These are phyloP conservation scores for Numida meleagris DNA, from an alignment of 2,113 vertebrate species.

Conservation along the genomic window DNA sequence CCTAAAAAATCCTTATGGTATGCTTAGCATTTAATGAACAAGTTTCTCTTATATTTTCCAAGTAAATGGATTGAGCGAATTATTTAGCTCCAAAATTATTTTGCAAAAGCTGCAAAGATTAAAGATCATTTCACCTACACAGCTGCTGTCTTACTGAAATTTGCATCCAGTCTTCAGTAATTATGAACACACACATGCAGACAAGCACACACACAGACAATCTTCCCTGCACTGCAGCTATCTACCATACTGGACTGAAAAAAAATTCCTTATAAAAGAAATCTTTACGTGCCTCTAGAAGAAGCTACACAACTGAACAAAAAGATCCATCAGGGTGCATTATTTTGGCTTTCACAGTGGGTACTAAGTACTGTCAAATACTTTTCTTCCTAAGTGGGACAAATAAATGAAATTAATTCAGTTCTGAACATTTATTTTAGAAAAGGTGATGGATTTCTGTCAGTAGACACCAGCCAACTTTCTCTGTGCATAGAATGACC, in stretches of 20 bases:
- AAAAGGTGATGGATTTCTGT: conserved; percentile 64
- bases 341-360: background rate
- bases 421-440: conserved; percentile 61
- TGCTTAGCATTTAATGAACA: background rate
- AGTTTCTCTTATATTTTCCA: background rate
- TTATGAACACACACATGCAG: background rate
- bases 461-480: conserved; percentile 64
- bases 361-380: background rate
- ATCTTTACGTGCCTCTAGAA: background rate
- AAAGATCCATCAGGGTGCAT: background rate
- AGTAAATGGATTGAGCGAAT: conserved; percentile 36
- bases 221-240: background rate
- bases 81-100: conserved; percentile 49
- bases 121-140: conserved; percentile 57
- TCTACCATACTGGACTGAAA: background rate
- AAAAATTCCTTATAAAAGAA: background rate
- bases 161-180: conserved; percentile 50
- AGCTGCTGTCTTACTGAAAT: conserved; percentile 47
- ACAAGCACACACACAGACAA: too few relatives aligned
- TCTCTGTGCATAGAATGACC: conserved; percentile 82
- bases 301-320: background rate
- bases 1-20: background rate
- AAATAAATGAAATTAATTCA: conserved; percentile 62
- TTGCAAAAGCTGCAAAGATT: conserved; percentile 52
- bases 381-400: background rate